Evolutionary conservation across 2,797 vertebrate genomes (phyloP).

Genomic region (Setipinna tenuifilis): DNA sequence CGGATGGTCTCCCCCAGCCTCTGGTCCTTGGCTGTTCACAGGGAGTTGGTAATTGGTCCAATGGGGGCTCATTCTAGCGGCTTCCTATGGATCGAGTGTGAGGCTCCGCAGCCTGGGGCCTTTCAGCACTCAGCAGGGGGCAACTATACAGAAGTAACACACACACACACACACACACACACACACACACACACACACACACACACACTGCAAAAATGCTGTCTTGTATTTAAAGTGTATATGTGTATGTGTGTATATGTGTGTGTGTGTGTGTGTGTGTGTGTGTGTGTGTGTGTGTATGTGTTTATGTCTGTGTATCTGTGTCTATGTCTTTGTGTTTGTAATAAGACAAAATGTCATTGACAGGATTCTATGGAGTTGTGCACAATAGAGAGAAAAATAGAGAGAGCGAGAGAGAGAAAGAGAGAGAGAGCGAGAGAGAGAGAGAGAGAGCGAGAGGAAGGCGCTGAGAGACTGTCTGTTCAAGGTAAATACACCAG

Average conservation of each 20-base stretch:
- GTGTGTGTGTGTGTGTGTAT: not conserved
- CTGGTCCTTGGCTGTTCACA: constrained; percentile 23
- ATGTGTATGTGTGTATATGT: too few species aligned
- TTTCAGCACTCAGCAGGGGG: constrained; percentile 40
- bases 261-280: too few species aligned
- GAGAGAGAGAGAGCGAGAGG: constrained; percentile 11
- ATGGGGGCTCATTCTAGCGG: constrained; percentile 55
- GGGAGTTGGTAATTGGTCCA: constrained; percentile 53
- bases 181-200: not conserved
- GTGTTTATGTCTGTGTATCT: not conserved
- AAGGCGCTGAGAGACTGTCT: constrained; percentile 21
- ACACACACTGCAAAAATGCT: constrained; percentile 21
- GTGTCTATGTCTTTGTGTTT: not conserved
- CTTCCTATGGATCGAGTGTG: constrained; percentile 33
- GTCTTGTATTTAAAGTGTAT: too few species aligned
- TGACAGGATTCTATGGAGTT: not conserved
- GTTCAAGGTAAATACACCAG: not conserved
- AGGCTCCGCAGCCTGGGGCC: not conserved
- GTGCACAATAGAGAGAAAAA: not conserved
- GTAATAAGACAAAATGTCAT: constrained; percentile 5
- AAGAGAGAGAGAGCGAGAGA: not conserved
- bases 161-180: constrained; percentile 19
- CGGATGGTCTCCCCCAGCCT: not conserved
- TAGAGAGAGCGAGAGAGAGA: constrained; percentile 16
- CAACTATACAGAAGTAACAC: constrained; percentile 22